Base-by-base conservation (phyloP, 2,888 invertebrate genomes). In the Boloria euphrosyne region DNA sequence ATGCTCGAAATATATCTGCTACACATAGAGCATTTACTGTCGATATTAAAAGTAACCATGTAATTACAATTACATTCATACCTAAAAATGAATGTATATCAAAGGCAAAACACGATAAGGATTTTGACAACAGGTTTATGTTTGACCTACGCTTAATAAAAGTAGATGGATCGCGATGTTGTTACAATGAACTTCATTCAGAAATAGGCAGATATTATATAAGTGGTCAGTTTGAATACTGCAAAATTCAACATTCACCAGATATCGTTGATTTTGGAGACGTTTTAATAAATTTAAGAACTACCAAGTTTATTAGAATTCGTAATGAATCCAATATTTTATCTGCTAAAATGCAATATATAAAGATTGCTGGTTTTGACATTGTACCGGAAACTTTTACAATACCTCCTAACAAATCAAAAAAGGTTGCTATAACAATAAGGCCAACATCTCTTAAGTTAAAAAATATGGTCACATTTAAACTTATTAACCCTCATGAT, bases 161-260 rank as follows among this genome's bases (percentile, higher is more conserved):
- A 76, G 81, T 85, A 2, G 82, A 89, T 67, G 87, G 84, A 47
- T 72, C 70, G 57, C 78, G 79, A n/a, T 91, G 90, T 73, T 91
- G 91, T 70, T 72, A 80, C 63, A 76, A 83, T 69, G 90, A 90
- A 73, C 71, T 75, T 38, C 90, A 92, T 74, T 82, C 87, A 17
- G 92, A 93, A 84, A 81, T 89, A 51, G 89, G 93, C 1, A 84
- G 93, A 62, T 87, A 93, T 65, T 94, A 94, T 68, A 81, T 95
- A 18, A 90, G 94, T 74, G 94, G 94, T 0, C 88, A 93, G 76
- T 92, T 88, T 66, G 93, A 94, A 81, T 80, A 84, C 54, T 87
- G 93, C 38, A 78, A 81, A 31, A 79, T 95, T 16, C 78, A 78
- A 4, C 83, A 94, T 69, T 72, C 76, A 22, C 95, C 95, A 0